A percentile compares a stretch with the other conserved stretches of the same genome.
phyloP scores from a whole-genome alignment of 2,113 vertebrate species.

The Tupaia tana region DNA sequence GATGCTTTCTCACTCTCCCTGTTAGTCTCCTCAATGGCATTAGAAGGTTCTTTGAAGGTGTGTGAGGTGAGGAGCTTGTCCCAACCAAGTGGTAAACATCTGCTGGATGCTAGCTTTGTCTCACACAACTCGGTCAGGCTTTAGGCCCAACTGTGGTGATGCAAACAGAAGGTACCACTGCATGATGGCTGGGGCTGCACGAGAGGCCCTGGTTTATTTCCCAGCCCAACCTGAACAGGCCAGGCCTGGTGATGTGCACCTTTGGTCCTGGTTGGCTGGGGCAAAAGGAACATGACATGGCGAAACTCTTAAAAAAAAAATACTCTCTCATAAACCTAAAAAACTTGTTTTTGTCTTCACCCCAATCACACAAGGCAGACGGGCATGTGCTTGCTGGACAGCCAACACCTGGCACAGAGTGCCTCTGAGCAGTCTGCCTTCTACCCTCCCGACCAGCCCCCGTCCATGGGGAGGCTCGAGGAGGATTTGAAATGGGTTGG shows the following conservation, averaged over 20 bases:
- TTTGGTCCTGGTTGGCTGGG: no score
- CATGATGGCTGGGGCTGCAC: no score
- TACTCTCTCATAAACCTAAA: no score
- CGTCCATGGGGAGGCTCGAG: background rate
- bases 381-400: background rate
- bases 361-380: rapidly evolving
- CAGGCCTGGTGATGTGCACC: no score
- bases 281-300: no score
- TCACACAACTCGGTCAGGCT: background rate
- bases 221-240: no score
- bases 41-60: background rate
- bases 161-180: no score
- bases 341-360: no score
- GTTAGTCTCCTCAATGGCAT: background rate
- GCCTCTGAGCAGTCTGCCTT: background rate
- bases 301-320: no score
- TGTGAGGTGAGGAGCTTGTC: background rate
- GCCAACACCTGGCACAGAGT: background rate
- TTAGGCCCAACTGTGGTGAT: no score
- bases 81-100: background rate
- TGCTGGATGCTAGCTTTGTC: background rate
- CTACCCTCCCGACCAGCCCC: background rate
- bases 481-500: background rate
- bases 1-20: no score
- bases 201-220: no score